Evolutionary conservation across 1,140 invertebrate species (phyloP), one percentile per base, ranked within the genome.

Genomic region (Chrysoperla carnea): DNA sequence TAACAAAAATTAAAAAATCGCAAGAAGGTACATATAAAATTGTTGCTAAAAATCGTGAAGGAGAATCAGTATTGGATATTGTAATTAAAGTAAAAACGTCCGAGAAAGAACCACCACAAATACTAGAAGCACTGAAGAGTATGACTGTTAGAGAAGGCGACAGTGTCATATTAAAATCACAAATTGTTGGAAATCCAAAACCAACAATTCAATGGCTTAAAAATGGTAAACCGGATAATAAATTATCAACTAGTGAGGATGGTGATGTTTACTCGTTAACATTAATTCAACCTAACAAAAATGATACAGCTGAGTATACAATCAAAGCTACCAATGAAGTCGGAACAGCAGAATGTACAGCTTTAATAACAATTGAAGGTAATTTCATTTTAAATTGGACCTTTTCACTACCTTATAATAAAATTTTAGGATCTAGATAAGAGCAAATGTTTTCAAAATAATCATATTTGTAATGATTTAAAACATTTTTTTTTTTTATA

Each of bases 21-120:
- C 85, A 93, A 62, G 85, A 90, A 63, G 92, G 91, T 15, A 75
- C 68, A 9, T 95, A 93, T 57, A 85, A 88, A 52, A 79, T 93
- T 6, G 63, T 83, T 28, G 87, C 89, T 6, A 82, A 78, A 40
- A 95, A 93, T 57, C 70, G 83, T 48, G 88, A 92, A 63, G 92
- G 91, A 15, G 85, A 93, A 69, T 77, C 86, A 11, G 75, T 72
- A 38, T 70, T 88, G 37, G 78, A 80, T 42, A 81, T 91, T 38
- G 76, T 76, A 8, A 58, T 95, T 0, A 89, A 88, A 64, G 81
- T 84, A 48, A 78, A 74, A 58, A 84, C 81, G n/a, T 69, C 70
- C 6, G 69, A 78, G 43, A 75, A 74, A 52, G 79, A 87, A 58
- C 70, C 80, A 45, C 84, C 85, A 29, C 75, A 85, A 66, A 75